Evolutionary conservation across 2,797 vertebrate genomes (phyloP), one percentile per base, ranked within the genome.

Genomic region (Melanotaenia pygmaea): DNA sequence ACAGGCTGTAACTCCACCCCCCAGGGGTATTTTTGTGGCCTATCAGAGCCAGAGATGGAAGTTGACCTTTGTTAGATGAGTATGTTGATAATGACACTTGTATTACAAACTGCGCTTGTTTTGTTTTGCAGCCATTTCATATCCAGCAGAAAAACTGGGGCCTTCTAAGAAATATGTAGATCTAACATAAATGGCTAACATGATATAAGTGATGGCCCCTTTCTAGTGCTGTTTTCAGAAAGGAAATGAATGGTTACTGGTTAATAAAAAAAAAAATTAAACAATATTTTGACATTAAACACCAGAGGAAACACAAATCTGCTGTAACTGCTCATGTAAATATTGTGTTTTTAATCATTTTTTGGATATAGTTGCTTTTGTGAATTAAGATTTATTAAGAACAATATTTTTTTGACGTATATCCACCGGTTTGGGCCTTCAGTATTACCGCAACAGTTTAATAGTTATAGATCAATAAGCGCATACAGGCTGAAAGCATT

Each of bases 1-100:
- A 82, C 59, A 86, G 69, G 82, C 83, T 77, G 76, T 85, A 81
- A 87, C 93, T 91, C 94, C 92, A 91, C 93, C 91, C 91, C 88
- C 75, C 57, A 5, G 83, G 84, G 83, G 47, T 72, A 65, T 67
- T 45, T 65, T 80, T 70, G 82, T 81, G 84, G 71, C 89, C 90
- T 86, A 88, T 94, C 87, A 78, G 79, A 78, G 64, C 1, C 14
- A 58, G 75, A 86, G 71, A 67, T 80, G 45, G 64, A 67, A 61
- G 59, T 75, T 89, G 77, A 70, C 70, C 78, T 88, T 76, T 53
- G 45, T 58, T 9, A 72, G 59, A 72, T 75, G 34, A 76, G 30
- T 63, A 78, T 72, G 66, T 0, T 60, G 66, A 78, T 78, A 57
- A 60, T 51, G 16, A 40, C 12, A 35, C 10, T n/a, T 60, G 26